phyloP scores from a whole-genome alignment of 2,888 invertebrate species.

The Apodemia zela region DNA sequence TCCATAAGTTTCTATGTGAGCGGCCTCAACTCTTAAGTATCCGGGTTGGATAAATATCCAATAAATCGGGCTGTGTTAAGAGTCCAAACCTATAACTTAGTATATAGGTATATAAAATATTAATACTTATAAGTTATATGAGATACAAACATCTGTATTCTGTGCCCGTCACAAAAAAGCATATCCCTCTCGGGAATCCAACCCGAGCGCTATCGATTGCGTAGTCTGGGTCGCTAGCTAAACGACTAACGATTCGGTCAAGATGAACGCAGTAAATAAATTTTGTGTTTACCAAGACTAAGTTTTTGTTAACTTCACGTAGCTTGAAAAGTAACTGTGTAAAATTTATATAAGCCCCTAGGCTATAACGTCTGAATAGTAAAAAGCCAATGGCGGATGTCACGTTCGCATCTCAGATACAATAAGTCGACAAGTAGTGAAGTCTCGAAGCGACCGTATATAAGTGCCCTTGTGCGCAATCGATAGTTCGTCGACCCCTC shows the following conservation, averaged over 20 bases:
- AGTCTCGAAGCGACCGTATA: constrained; percentile 15
- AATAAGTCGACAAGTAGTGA: constrained; percentile 21
- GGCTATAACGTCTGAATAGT: constrained; percentile 22
- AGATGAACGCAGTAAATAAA: neutral
- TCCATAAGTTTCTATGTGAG: too few relatives aligned
- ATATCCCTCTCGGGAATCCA: too few relatives aligned
- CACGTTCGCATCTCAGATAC: constrained; percentile 28
- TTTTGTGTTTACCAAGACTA: neutral
- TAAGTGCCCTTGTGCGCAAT: constrained; percentile 40
- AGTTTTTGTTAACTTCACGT: neutral
- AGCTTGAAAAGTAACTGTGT: constrained; percentile 2
- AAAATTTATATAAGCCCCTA: constrained; percentile 1
- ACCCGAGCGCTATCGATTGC: too few relatives aligned
- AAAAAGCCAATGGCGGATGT: constrained; percentile 28
- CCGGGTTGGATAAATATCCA: too few relatives aligned
- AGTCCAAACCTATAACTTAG: too few relatives aligned
- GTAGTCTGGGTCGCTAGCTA: too few relatives aligned
- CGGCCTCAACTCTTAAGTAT: too few relatives aligned
- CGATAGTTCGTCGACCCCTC: constrained; percentile 53
- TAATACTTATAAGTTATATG: too few relatives aligned
- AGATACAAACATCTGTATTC: too few relatives aligned
- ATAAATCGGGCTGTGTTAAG: too few relatives aligned
- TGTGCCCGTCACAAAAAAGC: too few relatives aligned
- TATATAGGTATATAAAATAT: too few relatives aligned
- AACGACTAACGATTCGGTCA: neutral